phyloP scores from a whole-genome alignment of 2,797 vertebrate species.

The Taenioides sp. region DNA sequence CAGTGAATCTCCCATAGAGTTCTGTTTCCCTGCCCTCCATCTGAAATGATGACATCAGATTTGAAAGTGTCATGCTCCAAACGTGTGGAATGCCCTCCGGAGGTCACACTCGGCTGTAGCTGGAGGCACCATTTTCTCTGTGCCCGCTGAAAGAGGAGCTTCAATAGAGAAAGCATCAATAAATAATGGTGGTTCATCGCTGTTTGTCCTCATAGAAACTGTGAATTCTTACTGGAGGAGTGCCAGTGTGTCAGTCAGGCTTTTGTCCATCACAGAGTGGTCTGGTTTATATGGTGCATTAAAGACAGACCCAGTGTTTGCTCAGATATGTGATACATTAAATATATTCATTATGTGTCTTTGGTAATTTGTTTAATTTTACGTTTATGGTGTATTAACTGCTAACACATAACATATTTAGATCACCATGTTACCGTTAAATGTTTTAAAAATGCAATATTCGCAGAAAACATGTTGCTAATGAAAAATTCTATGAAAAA shows the following conservation, averaged over 20 bases:
- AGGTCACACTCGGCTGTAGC: background rate
- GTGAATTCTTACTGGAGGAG: slow-evolving; percentile 8
- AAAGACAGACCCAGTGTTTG: background rate
- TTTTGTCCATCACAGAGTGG: background rate
- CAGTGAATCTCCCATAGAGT: background rate
- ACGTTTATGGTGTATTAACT: too few species aligned
- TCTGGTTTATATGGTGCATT: slow-evolving; percentile 1
- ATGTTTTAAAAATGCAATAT: too few species aligned
- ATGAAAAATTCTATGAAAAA: too few species aligned
- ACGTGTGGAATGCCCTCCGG: too few species aligned
- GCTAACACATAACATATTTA: too few species aligned
- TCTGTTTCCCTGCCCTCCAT: too few species aligned
- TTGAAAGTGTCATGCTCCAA: background rate
- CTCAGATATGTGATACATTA: background rate
- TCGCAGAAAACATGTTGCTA: too few species aligned
- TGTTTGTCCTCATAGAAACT: slow-evolving; percentile 9
- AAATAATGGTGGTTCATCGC: slow-evolving; percentile 6
- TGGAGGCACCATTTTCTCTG: slow-evolving; percentile 8
- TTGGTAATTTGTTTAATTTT: background rate
- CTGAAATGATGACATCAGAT: background rate
- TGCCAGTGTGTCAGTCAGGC: background rate
- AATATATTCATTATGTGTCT: background rate
- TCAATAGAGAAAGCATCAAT: slow-evolving; percentile 11
- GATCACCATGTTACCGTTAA: too few species aligned
- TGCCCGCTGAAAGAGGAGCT: background rate